These are phyloP conservation scores for Ctenosaura bakeri DNA, from an alignment of 2,797 vertebrate species.

Conservation along the genomic window DNA sequence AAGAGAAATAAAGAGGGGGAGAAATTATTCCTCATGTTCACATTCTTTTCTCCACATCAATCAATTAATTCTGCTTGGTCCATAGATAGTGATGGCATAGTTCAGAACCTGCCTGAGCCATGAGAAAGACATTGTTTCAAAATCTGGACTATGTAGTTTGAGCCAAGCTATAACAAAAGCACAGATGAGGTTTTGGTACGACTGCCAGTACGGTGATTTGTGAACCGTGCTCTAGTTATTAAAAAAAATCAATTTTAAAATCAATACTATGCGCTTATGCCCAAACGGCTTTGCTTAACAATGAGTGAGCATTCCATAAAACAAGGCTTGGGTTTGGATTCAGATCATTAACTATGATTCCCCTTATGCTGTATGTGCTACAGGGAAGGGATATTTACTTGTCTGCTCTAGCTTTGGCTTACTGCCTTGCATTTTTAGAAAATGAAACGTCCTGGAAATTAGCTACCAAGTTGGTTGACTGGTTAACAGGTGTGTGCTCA, in stretches of 20 bases:
- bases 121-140: neutral
- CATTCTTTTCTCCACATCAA: conserved; percentile 53
- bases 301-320: conserved; percentile 80
- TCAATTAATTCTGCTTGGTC: conserved; percentile 54
- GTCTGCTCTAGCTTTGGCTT: conserved; percentile 71
- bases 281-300: conserved; percentile 80
- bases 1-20: neutral
- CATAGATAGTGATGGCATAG: neutral
- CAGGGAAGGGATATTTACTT: conserved; percentile 73
- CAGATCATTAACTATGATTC: conserved; percentile 79
- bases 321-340: conserved; percentile 76
- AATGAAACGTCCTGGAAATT: conserved; percentile 46
- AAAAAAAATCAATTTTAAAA: conserved; percentile 77
- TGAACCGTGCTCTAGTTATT: conserved; percentile 70
- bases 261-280: conserved; percentile 77
- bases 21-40: conserved; percentile 60
- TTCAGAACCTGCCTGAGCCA: neutral
- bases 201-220: conserved; percentile 73
- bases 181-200: conserved; percentile 48
- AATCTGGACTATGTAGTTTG: conserved; percentile 34
- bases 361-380: conserved; percentile 74
- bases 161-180: conserved; percentile 42
- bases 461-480: conserved; percentile 35
- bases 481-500: conserved; percentile 38
- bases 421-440: conserved; percentile 68